Conservation (phyloP, 2,888 invertebrate genomes). For the Amphipoea lucens region DNA sequence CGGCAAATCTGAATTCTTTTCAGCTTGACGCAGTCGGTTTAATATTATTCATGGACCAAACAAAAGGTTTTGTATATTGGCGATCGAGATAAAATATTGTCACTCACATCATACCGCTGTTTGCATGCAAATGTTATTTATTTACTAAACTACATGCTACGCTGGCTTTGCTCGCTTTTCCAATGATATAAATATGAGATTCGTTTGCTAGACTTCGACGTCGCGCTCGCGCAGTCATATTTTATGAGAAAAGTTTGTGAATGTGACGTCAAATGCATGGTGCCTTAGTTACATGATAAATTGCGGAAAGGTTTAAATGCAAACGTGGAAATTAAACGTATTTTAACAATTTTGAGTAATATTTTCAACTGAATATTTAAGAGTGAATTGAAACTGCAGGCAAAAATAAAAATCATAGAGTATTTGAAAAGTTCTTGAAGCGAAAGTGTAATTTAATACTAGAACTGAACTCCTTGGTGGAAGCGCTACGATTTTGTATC, state of each 20-base stretch:
- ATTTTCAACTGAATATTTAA: background rate
- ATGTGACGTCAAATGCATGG: conserved; percentile 5
- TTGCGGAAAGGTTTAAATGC: background rate
- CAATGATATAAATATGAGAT: conserved; percentile 40
- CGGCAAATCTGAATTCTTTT: conserved; percentile 54
- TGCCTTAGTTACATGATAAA: conserved; percentile 13
- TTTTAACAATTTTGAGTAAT: background rate
- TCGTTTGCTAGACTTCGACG: conserved; percentile 15
- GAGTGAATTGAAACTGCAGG: background rate
- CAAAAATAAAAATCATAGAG: no score
- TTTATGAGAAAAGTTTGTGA: conserved; percentile 45
- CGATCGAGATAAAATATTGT: conserved; percentile 62
- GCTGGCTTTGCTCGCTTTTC: conserved; percentile 30
- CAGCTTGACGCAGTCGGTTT: conserved; percentile 37
- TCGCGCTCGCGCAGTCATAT: conserved; percentile 7
- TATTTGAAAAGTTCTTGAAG: background rate
- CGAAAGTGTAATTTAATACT: background rate
- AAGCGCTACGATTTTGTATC: background rate
- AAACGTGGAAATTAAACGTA: conserved; percentile 12
- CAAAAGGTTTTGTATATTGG: conserved; percentile 57
- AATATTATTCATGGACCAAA: conserved; percentile 62
- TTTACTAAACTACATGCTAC: conserved; percentile 38
- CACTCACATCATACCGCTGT: conserved; percentile 45
- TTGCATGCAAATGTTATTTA: conserved; percentile 55
- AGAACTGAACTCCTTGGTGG: background rate